These are phyloP conservation scores for Anguilla anguilla DNA, from an alignment of 2,797 vertebrate genomes.

Conservation along the genomic window DNA sequence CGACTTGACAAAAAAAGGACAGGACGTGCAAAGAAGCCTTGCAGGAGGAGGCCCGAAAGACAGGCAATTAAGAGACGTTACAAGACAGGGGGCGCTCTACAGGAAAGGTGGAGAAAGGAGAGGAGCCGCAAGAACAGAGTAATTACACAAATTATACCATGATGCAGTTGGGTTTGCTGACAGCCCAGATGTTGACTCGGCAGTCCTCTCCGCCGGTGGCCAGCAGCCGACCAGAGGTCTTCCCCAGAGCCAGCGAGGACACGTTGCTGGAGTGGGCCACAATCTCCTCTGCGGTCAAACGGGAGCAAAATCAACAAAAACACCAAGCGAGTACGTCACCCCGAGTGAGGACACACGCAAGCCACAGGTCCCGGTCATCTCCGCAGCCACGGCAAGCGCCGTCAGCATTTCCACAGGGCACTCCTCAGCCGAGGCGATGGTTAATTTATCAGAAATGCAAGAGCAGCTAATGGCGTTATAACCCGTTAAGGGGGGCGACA, in stretches of 20 bases:
- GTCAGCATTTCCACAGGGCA: no score
- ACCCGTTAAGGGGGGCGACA: no score
- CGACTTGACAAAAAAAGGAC: not conserved
- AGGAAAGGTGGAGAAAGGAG: not conserved
- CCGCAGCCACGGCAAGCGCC: not conserved
- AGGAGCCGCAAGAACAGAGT: not conserved
- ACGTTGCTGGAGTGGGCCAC: slow-evolving; percentile 88
- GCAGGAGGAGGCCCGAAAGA: not conserved
- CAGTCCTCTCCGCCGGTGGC: slow-evolving; percentile 94
- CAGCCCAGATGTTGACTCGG: slow-evolving; percentile 91
- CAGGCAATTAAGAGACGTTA: not conserved
- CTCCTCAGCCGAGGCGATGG: no score
- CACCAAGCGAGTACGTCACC: not conserved
- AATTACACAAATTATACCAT: slow-evolving; percentile 74
- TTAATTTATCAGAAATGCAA: no score
- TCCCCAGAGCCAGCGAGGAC: slow-evolving; percentile 85
- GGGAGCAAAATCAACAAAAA: slow-evolving; percentile 31
- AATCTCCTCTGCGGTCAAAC: slow-evolving; percentile 80
- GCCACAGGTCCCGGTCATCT: not conserved
- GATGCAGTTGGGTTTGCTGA: slow-evolving; percentile 95
- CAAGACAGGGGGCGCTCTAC: not conserved
- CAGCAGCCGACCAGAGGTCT: slow-evolving; percentile 88
- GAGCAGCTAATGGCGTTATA: no score
- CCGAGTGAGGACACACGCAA: not conserved
- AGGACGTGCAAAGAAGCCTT: not conserved